Evolutionary conservation across 2,113 vertebrate species (phyloP).

Genomic region (Todiramphus chloris): DNA sequence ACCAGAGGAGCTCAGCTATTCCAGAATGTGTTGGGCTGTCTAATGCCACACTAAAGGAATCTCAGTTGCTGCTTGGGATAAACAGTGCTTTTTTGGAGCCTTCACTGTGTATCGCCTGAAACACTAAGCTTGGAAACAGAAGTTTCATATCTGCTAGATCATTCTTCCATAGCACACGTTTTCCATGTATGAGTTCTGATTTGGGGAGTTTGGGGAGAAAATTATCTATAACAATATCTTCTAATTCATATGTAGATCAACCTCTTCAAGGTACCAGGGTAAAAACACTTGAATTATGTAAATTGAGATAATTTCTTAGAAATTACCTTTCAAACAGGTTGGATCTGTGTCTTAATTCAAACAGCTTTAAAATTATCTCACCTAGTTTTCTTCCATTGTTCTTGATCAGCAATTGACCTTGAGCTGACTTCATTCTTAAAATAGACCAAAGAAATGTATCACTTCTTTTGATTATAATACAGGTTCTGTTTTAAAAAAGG

Average conservation of each 20-base stretch:
- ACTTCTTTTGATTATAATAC: slow-evolving; percentile 61
- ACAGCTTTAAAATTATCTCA: slow-evolving; percentile 59
- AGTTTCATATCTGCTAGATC: slow-evolving; percentile 43
- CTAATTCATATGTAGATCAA: slow-evolving; percentile 57
- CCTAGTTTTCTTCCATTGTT: slow-evolving; percentile 71
- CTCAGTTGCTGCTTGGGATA: slow-evolving; percentile 40
- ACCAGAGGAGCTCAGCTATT: slow-evolving; percentile 69
- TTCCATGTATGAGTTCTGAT: neutral
- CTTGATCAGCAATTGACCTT: slow-evolving; percentile 72
- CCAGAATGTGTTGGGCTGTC: slow-evolving; percentile 71
- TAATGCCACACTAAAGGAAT: slow-evolving; percentile 60
- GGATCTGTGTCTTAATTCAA: slow-evolving; percentile 61
- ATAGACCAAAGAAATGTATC: slow-evolving; percentile 67
- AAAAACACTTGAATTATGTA: slow-evolving; percentile 49
- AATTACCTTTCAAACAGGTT: slow-evolving; percentile 59
- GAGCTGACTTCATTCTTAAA: slow-evolving; percentile 67
- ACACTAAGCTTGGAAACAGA: slow-evolving; percentile 40
- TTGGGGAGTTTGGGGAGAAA: neutral
- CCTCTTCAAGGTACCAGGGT: slow-evolving; percentile 4
- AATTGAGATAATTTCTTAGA: slow-evolving; percentile 56
- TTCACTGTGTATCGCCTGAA: neutral
- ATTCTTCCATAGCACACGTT: neutral
- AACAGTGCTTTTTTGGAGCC: slow-evolving; percentile 1
- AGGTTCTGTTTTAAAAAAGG: slow-evolving; percentile 55
- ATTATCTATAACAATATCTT: neutral